These are phyloP conservation scores for Antidorcas marsupialis DNA, from an alignment of 2,113 vertebrate genomes.

Conservation along the genomic window DNA sequence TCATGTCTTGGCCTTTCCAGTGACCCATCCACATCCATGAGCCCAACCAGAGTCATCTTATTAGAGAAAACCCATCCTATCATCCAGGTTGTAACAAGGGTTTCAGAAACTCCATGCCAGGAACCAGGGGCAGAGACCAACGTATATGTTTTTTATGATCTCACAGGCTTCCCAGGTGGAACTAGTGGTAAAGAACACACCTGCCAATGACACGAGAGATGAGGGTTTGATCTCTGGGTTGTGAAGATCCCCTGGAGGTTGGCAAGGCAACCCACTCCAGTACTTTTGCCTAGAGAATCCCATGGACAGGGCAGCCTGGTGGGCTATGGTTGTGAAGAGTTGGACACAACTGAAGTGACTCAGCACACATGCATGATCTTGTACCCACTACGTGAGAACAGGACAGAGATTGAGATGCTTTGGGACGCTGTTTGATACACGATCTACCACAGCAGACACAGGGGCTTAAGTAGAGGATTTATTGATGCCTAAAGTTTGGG, in stretches of 20 bases:
- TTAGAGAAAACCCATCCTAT: background rate
- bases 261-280: background rate
- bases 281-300: background rate
- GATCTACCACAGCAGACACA: background rate
- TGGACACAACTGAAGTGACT: background rate
- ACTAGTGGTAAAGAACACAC: background rate
- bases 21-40: background rate
- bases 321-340: background rate
- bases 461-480: background rate
- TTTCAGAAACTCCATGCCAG: background rate
- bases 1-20: background rate
- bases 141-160: background rate
- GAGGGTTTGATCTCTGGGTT: background rate
- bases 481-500: background rate
- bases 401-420: background rate
- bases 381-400: background rate
- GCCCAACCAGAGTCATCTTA: background rate
- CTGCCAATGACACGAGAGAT: background rate
- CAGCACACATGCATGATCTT: background rate
- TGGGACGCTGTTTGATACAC: background rate
- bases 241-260: background rate
- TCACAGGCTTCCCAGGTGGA: background rate
- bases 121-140: background rate
- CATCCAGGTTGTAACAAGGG: background rate
- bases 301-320: background rate